A percentile compares a stretch with the other conserved stretches of the same genome.
Conservation (phyloP, 2,797 vertebrate genomes). For the Smutsia gigantea region DNA sequence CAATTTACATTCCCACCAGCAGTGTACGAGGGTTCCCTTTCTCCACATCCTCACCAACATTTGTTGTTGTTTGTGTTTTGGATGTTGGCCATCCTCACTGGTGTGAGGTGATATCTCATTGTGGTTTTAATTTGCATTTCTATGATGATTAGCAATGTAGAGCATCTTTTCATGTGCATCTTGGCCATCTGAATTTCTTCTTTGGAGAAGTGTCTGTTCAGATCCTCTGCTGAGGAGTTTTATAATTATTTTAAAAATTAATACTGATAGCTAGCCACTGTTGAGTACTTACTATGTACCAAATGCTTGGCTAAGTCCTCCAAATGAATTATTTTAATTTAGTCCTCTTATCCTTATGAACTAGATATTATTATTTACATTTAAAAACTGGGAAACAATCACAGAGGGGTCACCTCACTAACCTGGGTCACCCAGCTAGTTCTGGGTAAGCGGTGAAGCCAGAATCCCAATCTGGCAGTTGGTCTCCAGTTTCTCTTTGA, state of each 20-base stretch:
- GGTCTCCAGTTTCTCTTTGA: background rate
- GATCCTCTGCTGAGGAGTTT: too few relatives aligned
- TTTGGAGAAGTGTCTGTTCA: too few relatives aligned
- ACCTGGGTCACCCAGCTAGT: background rate
- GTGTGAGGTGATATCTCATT: too few relatives aligned
- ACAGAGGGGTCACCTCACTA: background rate
- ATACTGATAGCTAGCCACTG: background rate
- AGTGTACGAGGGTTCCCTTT: too few relatives aligned
- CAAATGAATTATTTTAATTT: slow-evolving; percentile 17
- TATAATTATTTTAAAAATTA: background rate
- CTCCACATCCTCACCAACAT: too few relatives aligned
- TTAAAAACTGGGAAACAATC: background rate
- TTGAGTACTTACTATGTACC: background rate
- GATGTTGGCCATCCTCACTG: too few relatives aligned
- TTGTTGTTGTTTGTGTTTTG: too few relatives aligned
- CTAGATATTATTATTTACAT: background rate
- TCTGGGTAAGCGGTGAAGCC: background rate
- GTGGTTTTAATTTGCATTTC: too few relatives aligned
- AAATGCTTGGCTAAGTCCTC: background rate
- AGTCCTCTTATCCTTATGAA: background rate
- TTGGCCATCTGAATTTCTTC: too few relatives aligned
- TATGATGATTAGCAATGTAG: too few relatives aligned
- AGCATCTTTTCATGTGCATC: too few relatives aligned
- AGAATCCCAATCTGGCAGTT: background rate
- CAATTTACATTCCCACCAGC: too few relatives aligned